Percentiles rank a stretch among this genome's conserved stretches.
phyloP scores from a whole-genome alignment of 2,113 vertebrate genomes.

The Pomatostomus ruficeps region DNA sequence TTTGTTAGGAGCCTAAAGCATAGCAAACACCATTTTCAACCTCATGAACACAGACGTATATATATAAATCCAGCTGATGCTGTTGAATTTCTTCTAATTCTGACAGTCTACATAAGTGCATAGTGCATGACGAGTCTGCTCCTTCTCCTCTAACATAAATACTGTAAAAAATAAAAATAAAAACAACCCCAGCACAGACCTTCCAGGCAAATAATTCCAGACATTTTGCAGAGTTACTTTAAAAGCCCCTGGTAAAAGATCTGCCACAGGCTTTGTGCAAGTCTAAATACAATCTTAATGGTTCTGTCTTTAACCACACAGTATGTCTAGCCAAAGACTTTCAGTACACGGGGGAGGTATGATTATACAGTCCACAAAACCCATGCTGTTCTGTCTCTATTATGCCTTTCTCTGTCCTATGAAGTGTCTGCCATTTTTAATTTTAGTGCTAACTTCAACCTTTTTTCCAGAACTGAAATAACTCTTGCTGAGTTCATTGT shows the following conservation, averaged over 20 bases:
- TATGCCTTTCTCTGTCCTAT: neutral
- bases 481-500: neutral
- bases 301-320: neutral
- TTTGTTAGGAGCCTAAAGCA: neutral
- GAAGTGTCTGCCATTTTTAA: neutral
- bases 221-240: neutral
- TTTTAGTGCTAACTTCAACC: neutral
- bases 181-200: neutral
- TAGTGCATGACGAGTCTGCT: neutral
- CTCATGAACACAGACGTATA: neutral
- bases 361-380: neutral
- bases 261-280: neutral
- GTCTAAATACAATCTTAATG: neutral
- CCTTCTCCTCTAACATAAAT: neutral
- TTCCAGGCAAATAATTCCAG: neutral
- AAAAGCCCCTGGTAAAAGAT: neutral
- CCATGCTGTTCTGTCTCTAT: neutral
- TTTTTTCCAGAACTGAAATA: neutral
- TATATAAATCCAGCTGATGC: neutral
- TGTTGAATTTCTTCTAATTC: neutral
- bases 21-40: neutral
- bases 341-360: neutral
- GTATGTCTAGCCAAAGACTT: neutral
- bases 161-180: neutral
- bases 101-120: neutral